phyloP scores from a whole-genome alignment of 2,113 vertebrate species.

The Carassius auratus region DNA sequence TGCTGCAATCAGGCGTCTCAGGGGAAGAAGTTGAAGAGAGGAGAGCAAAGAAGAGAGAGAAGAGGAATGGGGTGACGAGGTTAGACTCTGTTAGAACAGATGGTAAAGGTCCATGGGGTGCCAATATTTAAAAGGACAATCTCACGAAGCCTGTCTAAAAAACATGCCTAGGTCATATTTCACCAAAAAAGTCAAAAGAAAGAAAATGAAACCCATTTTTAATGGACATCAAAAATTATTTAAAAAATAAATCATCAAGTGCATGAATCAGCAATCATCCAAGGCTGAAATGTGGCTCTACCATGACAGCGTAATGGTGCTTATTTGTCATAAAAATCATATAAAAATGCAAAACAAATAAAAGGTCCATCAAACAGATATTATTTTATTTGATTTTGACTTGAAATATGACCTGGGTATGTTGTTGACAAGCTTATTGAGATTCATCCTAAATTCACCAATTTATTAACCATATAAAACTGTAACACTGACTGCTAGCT shows the following conservation, averaged over 20 bases:
- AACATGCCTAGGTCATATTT: conserved; percentile 8
- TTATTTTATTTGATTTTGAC: not conserved
- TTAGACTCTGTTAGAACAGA: conserved; percentile 8
- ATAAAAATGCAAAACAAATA: not conserved
- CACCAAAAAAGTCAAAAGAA: not conserved
- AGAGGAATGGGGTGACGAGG: conserved; percentile 3
- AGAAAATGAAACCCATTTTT: conserved; percentile 6
- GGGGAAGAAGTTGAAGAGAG: conserved; percentile 11
- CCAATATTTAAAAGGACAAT: not conserved
- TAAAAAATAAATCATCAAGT: not conserved
- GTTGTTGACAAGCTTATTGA: not conserved
- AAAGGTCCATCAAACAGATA: not conserved
- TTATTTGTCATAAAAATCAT: not conserved
- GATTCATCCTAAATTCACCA: not conserved
- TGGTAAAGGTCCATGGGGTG: conserved; percentile 20
- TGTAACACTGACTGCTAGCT: not conserved
- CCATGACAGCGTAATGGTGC: not conserved
- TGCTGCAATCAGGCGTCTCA: conserved; percentile 6
- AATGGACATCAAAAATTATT: not conserved
- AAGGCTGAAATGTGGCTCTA: not conserved
- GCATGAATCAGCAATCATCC: not conserved
- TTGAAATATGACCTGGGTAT: not conserved
- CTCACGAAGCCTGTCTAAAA: not conserved
- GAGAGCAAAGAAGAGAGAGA: not conserved
- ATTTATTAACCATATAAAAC: not conserved